Evolutionary conservation across 2,113 vertebrate genomes (phyloP).

Genomic region (Monopterus albus): DNA sequence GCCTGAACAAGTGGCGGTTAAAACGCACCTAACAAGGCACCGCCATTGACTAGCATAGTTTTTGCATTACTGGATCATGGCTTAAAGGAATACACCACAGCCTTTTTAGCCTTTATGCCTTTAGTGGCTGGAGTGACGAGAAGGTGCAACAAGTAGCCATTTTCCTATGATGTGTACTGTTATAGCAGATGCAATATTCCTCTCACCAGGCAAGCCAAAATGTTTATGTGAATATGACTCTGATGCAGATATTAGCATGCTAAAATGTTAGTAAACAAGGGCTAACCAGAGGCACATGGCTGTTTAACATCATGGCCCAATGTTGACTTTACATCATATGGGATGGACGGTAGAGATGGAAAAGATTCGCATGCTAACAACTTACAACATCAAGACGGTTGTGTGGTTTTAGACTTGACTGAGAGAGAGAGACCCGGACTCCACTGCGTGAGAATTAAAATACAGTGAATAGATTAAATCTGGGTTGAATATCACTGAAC

Average conservation of each 20-base stretch:
- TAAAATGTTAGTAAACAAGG: neutral
- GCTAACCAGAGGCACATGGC: neutral
- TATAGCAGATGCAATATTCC: neutral
- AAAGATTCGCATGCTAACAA: neutral
- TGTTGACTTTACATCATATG: neutral
- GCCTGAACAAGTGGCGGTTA: conserved; percentile 42
- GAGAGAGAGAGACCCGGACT: no score
- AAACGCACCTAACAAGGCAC: conserved; percentile 53
- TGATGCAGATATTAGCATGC: neutral
- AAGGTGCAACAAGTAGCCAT: neutral
- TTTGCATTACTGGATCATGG: conserved; percentile 76
- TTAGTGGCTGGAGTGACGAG: neutral
- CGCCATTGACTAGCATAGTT: conserved; percentile 60
- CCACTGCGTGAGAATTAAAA: no score
- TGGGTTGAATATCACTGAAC: neutral
- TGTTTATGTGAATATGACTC: neutral
- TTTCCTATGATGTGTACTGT: neutral
- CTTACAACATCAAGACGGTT: neutral
- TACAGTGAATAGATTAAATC: neutral
- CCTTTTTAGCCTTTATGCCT: neutral
- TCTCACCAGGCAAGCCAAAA: neutral
- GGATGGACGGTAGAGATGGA: neutral
- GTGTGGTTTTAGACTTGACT: neutral
- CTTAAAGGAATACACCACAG: conserved; percentile 57
- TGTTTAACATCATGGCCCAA: neutral